These are phyloP conservation scores for Protonibea diacanthus DNA, from an alignment of 2,797 vertebrate genomes.

Conservation along the genomic window DNA sequence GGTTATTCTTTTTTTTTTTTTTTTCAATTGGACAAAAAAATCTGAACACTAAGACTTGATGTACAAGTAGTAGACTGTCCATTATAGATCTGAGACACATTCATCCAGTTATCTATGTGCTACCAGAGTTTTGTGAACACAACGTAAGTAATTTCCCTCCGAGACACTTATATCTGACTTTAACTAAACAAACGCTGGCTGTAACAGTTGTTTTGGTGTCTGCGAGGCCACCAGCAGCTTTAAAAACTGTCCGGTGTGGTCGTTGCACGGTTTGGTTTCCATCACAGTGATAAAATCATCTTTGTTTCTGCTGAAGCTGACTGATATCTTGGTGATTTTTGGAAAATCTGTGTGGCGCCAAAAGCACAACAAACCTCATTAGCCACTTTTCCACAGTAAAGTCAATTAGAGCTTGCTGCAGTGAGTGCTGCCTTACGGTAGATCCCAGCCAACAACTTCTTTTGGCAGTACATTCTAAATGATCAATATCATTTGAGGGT, in stretches of 20 bases:
- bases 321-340: slow-evolving; percentile 27
- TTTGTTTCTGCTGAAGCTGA: not conserved
- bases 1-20: slow-evolving; percentile 12
- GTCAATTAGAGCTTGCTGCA: not conserved
- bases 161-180: slow-evolving; percentile 15
- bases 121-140: slow-evolving; percentile 40
- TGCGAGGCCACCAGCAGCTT: slow-evolving; percentile 2
- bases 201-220: slow-evolving; percentile 26
- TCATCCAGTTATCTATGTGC: slow-evolving; percentile 22
- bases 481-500: slow-evolving; percentile 17
- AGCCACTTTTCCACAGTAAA: slow-evolving; percentile 14
- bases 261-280: slow-evolving; percentile 21
- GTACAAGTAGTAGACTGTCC: slow-evolving; percentile 13
- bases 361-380: slow-evolving; percentile 34
- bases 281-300: slow-evolving; percentile 19
- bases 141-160: slow-evolving; percentile 41
- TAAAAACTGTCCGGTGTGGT: not conserved
- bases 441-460: slow-evolving; percentile 20
- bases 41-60: slow-evolving; percentile 60
- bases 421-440: not conserved
- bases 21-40: slow-evolving; percentile 10
- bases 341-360: slow-evolving; percentile 19
- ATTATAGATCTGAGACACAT: slow-evolving; percentile 5
- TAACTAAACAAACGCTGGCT: slow-evolving; percentile 19
- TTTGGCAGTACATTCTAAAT: slow-evolving; percentile 31